These are phyloP conservation scores for Rhagophthalmus giganteus DNA, from an alignment of 2,888 invertebrate species.

Conservation along the genomic window DNA sequence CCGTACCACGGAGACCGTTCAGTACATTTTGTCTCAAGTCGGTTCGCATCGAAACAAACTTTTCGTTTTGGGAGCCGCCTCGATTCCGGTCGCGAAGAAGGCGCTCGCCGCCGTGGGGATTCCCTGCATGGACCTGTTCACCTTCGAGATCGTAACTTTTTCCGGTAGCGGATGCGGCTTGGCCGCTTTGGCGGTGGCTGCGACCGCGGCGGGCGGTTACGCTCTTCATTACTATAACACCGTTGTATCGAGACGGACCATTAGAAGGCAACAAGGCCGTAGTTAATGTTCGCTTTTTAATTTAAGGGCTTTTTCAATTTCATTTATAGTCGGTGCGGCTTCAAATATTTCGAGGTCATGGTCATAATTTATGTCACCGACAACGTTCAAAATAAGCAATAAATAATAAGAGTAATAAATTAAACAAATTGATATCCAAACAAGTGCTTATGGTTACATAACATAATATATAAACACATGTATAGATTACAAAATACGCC, in stretches of 20 bases:
- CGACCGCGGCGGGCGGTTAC: constrained; percentile 4
- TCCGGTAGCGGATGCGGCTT: neutral
- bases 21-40: constrained; percentile 1
- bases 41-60: neutral
- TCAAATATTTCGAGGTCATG: too few relatives aligned
- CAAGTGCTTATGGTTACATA: too few relatives aligned
- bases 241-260: neutral
- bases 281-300: too few relatives aligned
- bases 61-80: neutral
- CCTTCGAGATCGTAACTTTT: neutral
- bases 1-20: constrained; percentile 2
- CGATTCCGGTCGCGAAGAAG: constrained; percentile 1
- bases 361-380: too few relatives aligned
- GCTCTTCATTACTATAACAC: constrained; percentile 10
- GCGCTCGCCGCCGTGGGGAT: neutral
- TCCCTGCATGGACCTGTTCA: neutral
- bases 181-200: neutral
- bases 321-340: too few relatives aligned
- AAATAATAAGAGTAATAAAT: too few relatives aligned
- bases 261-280: constrained; percentile 7
- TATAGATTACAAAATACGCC: too few relatives aligned
- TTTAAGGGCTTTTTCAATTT: too few relatives aligned
- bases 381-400: too few relatives aligned
- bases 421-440: too few relatives aligned
- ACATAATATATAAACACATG: too few relatives aligned